phyloP scores from a whole-genome alignment of 2,888 invertebrate species.

The Sesia bembeciformis region DNA sequence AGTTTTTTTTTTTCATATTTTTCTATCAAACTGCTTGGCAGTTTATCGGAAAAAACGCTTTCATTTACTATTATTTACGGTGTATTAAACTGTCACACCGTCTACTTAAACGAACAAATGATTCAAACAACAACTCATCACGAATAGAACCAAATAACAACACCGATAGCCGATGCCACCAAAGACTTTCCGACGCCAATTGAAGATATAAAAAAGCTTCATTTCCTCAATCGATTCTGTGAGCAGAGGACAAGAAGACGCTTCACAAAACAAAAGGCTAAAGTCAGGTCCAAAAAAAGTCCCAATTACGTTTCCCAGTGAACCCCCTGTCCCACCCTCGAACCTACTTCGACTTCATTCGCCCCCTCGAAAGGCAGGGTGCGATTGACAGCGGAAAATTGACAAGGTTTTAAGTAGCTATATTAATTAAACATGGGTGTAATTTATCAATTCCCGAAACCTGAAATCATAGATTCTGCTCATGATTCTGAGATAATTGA shows the following conservation, averaged over 20 bases:
- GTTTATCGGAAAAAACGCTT: too few species aligned
- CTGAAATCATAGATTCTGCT: too few species aligned
- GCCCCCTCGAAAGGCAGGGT: constrained; percentile 11
- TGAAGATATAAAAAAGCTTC: not conserved
- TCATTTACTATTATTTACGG: too few species aligned
- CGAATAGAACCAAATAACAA: too few species aligned
- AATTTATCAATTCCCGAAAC: not conserved
- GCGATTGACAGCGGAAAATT: constrained; percentile 10
- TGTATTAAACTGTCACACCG: too few species aligned
- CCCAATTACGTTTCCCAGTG: constrained; percentile 62
- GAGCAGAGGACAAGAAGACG: constrained; percentile 46
- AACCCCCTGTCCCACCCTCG: constrained; percentile 8
- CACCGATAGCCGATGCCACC: too few species aligned
- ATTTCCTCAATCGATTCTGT: constrained; percentile 44
- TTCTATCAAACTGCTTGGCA: too few species aligned
- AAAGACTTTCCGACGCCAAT: not conserved
- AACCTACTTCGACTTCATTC: constrained; percentile 7
- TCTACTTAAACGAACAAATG: too few species aligned
- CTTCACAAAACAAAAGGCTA: constrained; percentile 68
- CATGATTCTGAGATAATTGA: too few species aligned
- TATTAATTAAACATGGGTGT: not conserved
- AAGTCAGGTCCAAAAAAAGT: constrained; percentile 57
- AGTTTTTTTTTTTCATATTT: too few species aligned
- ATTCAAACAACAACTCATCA: too few species aligned
- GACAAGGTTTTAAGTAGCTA: too few species aligned